Evolutionary conservation across 2,113 vertebrate genomes (phyloP).

Genomic region (Burhinus oedicnemus): DNA sequence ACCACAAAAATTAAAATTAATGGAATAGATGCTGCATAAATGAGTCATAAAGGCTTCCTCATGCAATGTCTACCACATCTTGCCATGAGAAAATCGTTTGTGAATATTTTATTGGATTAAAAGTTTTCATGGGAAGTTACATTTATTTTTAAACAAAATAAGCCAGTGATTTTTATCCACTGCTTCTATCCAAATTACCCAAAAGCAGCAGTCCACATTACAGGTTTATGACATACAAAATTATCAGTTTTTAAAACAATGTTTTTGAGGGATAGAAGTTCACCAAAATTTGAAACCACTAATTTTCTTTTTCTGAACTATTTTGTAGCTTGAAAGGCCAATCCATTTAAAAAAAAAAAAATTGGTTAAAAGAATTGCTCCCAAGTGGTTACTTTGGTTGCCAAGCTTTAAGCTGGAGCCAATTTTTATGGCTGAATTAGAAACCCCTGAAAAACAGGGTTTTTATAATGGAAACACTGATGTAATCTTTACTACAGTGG

Average conservation of each 20-base stretch:
- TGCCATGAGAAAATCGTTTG: background rate
- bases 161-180: slow-evolving; percentile 25
- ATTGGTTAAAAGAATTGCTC: slow-evolving; percentile 67
- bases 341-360: slow-evolving; percentile 39
- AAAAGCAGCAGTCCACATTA: slow-evolving; percentile 49
- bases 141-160: slow-evolving; percentile 45
- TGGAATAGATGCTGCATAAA: background rate
- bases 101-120: slow-evolving; percentile 16
- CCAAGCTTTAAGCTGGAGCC: slow-evolving; percentile 60
- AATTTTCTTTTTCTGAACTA: slow-evolving; percentile 67
- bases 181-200: slow-evolving; percentile 31
- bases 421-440: slow-evolving; percentile 63
- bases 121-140: slow-evolving; percentile 17
- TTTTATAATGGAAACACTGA: slow-evolving; percentile 55
- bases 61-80: background rate
- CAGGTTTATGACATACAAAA: slow-evolving; percentile 69
- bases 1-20: background rate
- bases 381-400: slow-evolving; percentile 67
- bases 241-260: slow-evolving; percentile 73
- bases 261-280: slow-evolving; percentile 70
- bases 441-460: slow-evolving; percentile 28
- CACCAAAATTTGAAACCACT: slow-evolving; percentile 77
- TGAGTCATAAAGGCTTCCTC: background rate
- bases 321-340: slow-evolving; percentile 66
- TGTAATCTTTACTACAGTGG: slow-evolving; percentile 55